A percentile compares a stretch with the other conserved stretches of the same genome.
phyloP scores from a whole-genome alignment of 2,113 vertebrate genomes.

The Cathartes aura region DNA sequence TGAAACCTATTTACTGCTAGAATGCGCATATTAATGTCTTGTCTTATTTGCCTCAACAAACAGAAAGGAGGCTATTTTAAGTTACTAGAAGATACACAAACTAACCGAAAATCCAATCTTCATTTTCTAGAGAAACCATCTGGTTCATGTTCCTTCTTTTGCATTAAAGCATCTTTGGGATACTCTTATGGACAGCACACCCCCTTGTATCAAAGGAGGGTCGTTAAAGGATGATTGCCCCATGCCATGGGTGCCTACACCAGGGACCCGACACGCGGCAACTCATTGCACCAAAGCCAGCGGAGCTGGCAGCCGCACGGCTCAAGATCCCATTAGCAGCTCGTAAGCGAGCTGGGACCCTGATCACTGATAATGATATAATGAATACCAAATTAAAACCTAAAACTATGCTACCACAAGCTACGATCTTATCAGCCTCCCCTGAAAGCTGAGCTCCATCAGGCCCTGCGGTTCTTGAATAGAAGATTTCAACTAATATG shows the following conservation, averaged over 20 bases:
- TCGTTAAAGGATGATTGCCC: neutral
- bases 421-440: neutral
- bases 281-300: neutral
- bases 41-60: slow-evolving; percentile 52
- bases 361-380: neutral
- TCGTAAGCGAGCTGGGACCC: fast-evolving
- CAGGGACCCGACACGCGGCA: fast-evolving
- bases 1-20: slow-evolving; percentile 42
- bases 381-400: slow-evolving; percentile 51
- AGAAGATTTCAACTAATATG: neutral
- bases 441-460: slow-evolving; percentile 32
- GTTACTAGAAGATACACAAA: neutral
- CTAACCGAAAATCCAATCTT: neutral
- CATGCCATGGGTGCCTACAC: neutral
- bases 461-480: neutral
- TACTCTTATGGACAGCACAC: neutral
- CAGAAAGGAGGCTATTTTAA: slow-evolving; percentile 45
- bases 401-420: neutral
- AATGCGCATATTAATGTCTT: slow-evolving; percentile 35
- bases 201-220: neutral
- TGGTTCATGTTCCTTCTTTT: neutral
- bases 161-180: neutral
- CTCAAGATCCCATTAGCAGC: neutral
- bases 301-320: neutral
- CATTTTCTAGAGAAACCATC: neutral